phyloP scores from a whole-genome alignment of 1,140 invertebrate genomes.

The Nephila pilipes region DNA sequence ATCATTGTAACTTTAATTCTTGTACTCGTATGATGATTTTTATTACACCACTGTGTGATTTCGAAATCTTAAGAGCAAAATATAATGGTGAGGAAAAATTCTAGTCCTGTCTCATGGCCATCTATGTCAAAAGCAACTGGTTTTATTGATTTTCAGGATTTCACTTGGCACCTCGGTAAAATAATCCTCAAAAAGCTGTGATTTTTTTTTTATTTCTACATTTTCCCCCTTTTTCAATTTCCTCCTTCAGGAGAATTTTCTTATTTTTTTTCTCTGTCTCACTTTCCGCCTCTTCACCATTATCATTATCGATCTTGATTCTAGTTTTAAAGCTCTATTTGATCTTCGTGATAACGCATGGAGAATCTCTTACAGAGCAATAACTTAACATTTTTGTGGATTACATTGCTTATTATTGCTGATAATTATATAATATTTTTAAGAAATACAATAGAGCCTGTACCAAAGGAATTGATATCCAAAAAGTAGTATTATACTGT shows the following conservation, averaged over 20 bases:
- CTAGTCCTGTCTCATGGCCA: neutral
- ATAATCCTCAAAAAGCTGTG: neutral
- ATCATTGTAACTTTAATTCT: too few species aligned
- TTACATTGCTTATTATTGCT: too few species aligned
- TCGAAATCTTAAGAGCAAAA: neutral
- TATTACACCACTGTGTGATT: neutral
- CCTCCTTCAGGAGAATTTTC: neutral
- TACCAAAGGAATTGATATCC: too few species aligned
- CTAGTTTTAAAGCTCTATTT: too few species aligned
- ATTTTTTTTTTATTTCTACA: neutral
- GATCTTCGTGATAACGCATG: too few species aligned
- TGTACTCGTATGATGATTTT: too few species aligned
- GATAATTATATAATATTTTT: too few species aligned
- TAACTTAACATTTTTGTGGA: too few species aligned
- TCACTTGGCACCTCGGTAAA: neutral
- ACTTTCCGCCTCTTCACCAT: neutral
- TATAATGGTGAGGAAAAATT: neutral
- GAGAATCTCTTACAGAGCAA: too few species aligned
- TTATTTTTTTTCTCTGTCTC: neutral
- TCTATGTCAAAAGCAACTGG: neutral
- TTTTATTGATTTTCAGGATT: conserved; percentile 38
- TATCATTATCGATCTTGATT: neutral
- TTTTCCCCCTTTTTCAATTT: neutral
- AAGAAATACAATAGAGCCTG: too few species aligned
- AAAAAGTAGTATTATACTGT: too few species aligned